A percentile compares a stretch with the other conserved stretches of the same genome.
These are phyloP conservation scores for Zeus faber DNA, from an alignment of 2,113 vertebrate genomes.

Conservation along the genomic window DNA sequence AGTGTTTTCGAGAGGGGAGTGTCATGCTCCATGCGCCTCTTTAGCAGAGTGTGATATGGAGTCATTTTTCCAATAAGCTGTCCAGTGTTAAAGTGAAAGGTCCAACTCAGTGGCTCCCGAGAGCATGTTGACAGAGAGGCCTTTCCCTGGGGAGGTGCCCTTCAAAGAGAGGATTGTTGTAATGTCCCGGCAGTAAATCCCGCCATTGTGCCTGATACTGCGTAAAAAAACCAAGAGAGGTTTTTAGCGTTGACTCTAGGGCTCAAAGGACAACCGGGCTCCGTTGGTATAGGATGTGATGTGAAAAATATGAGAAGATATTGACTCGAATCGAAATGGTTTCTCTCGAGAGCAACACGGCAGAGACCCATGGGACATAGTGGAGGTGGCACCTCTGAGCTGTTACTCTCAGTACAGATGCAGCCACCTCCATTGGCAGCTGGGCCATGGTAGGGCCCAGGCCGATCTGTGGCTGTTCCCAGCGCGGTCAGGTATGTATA, in stretches of 20 bases:
- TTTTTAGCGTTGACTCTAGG: conserved; percentile 21
- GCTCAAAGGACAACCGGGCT: neutral
- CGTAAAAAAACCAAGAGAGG: conserved; percentile 40
- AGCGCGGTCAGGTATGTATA: no score
- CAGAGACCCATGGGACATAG: no score
- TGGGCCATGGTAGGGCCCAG: no score
- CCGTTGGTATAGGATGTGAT: no score
- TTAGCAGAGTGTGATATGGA: conserved; percentile 31
- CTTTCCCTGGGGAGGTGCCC: conserved; percentile 43
- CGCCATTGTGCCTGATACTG: conserved; percentile 23
- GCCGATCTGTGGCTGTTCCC: no score
- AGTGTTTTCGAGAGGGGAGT: conserved; percentile 51
- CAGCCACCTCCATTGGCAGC: no score
- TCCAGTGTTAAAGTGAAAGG: conserved; percentile 43
- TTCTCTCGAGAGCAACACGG: no score
- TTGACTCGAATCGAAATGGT: no score
- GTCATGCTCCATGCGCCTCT: conserved; percentile 32
- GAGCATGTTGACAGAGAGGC: conserved; percentile 27
- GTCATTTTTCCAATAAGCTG: conserved; percentile 36
- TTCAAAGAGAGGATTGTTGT: conserved; percentile 42
- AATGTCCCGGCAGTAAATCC: conserved; percentile 36
- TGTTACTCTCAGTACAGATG: no score
- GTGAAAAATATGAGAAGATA: no score
- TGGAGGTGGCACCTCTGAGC: no score
- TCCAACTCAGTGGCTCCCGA: conserved; percentile 31